These are phyloP conservation scores for Cherax quadricarinatus DNA, from an alignment of 1,140 invertebrate genomes.

Conservation along the genomic window DNA sequence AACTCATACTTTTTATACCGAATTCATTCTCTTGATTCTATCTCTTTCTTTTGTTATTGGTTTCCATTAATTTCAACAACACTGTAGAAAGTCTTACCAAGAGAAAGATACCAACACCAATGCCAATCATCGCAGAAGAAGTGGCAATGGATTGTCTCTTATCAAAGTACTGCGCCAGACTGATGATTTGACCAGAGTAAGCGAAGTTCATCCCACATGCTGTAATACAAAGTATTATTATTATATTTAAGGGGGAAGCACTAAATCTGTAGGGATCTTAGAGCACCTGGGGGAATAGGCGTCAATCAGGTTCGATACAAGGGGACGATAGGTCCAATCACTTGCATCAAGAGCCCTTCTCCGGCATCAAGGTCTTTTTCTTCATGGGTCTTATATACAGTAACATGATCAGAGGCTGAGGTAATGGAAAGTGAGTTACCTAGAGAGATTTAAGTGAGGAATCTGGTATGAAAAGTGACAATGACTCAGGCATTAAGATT, in stretches of 20 bases:
- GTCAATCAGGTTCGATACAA: too few relatives aligned
- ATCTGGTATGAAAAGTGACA: not conserved
- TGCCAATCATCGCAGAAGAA: slow-evolving; percentile 80
- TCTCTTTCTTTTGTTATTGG: not conserved
- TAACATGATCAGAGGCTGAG: not conserved
- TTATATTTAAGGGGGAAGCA: not conserved
- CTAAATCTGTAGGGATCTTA: too few relatives aligned
- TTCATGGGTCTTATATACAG: too few relatives aligned
- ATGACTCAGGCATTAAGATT: not conserved
- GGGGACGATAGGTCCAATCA: too few relatives aligned
- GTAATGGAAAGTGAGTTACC: not conserved
- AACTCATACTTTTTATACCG: not conserved
- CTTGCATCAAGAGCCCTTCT: too few relatives aligned
- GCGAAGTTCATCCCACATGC: slow-evolving; percentile 80
- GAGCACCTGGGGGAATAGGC: too few relatives aligned
- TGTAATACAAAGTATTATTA: slow-evolving; percentile 70
- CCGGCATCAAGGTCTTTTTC: too few relatives aligned
- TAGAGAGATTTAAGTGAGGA: not conserved
- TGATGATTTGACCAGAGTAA: slow-evolving; percentile 79
- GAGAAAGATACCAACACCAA: slow-evolving; percentile 76
- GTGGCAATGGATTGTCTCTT: slow-evolving; percentile 79
- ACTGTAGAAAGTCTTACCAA: slow-evolving; percentile 62
- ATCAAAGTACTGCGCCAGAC: slow-evolving; percentile 80
- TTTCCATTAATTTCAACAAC: not conserved
- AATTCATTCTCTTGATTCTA: not conserved